Percentiles rank a stretch among this genome's conserved stretches.
Evolutionary conservation across 2,888 invertebrate genomes (phyloP).

Genomic region (Junonia oenone): DNA sequence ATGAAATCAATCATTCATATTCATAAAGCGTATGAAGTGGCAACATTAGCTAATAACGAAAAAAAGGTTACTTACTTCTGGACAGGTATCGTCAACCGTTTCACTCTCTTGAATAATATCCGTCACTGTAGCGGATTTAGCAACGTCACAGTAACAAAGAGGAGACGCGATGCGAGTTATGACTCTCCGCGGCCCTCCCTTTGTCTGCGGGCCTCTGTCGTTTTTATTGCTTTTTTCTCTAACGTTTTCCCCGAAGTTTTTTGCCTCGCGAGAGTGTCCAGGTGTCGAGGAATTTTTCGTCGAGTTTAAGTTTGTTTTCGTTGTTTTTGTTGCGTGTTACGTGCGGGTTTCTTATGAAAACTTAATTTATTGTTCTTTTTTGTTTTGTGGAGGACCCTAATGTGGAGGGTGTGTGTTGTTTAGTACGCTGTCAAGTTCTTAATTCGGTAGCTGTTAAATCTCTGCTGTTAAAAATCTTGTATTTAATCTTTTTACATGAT

Average conservation of each 20-base stretch:
- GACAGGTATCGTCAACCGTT: slow-evolving; percentile 12
- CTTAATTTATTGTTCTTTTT: neutral
- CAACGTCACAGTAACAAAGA: slow-evolving; percentile 65
- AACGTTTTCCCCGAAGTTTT: slow-evolving; percentile 46
- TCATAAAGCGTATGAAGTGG: no score
- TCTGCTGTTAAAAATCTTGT: no score
- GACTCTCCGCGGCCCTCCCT: slow-evolving; percentile 64
- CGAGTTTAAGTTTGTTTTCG: slow-evolving; percentile 9
- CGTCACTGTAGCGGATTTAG: slow-evolving; percentile 58
- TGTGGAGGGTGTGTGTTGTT: neutral
- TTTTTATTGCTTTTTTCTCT: slow-evolving; percentile 49
- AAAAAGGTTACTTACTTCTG: neutral
- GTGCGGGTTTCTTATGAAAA: neutral
- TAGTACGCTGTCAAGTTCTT: neutral
- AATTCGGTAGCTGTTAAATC: no score
- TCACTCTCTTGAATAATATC: slow-evolving; percentile 51
- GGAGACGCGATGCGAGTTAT: slow-evolving; percentile 64
- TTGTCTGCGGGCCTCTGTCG: slow-evolving; percentile 54
- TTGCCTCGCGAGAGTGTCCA: slow-evolving; percentile 26
- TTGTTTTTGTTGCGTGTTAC: slow-evolving; percentile 4
- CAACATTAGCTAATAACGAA: neutral
- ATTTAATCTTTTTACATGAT: no score
- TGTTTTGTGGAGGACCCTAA: no score
- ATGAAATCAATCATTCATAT: no score
- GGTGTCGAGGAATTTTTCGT: slow-evolving; percentile 19